These are phyloP conservation scores for Manacus vitellinus DNA, from an alignment of 2,113 vertebrate species.

Conservation along the genomic window DNA sequence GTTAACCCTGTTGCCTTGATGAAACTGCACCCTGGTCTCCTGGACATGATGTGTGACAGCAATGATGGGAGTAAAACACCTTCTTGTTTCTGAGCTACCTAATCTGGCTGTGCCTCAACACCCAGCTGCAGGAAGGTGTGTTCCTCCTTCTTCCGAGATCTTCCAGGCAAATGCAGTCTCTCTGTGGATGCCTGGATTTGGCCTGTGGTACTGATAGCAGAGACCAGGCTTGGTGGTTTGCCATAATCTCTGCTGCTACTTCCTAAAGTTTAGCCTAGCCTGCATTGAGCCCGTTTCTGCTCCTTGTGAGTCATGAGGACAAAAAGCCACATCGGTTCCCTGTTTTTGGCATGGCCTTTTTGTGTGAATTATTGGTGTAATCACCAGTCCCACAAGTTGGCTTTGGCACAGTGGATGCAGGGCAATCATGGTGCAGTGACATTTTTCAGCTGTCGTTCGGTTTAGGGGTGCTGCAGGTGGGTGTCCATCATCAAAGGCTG, in stretches of 20 bases:
- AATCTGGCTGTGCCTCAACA: not conserved
- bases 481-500: not conserved
- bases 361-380: not conserved
- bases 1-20: not conserved
- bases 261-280: not conserved
- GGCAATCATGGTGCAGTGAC: rapidly evolving
- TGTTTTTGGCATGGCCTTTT: not conserved
- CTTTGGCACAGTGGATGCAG: not conserved
- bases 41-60: rapidly evolving
- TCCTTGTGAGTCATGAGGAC: not conserved
- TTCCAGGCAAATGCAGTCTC: not conserved
- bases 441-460: not conserved
- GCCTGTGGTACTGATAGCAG: not conserved
- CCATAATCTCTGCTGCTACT: constrained; percentile 5
- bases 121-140: not conserved
- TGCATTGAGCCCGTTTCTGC: not conserved
- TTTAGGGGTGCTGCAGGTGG: not conserved
- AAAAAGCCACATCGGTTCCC: not conserved
- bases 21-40: not conserved
- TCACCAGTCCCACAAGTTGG: not conserved
- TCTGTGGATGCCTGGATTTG: not conserved
- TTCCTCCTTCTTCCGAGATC: not conserved
- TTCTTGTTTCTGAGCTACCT: not conserved
- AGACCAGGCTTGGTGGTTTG: not conserved
- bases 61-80: not conserved